Evolutionary conservation across 2,888 invertebrate species (phyloP).

Genomic region (Scaptomyza cyrtandrae): DNA sequence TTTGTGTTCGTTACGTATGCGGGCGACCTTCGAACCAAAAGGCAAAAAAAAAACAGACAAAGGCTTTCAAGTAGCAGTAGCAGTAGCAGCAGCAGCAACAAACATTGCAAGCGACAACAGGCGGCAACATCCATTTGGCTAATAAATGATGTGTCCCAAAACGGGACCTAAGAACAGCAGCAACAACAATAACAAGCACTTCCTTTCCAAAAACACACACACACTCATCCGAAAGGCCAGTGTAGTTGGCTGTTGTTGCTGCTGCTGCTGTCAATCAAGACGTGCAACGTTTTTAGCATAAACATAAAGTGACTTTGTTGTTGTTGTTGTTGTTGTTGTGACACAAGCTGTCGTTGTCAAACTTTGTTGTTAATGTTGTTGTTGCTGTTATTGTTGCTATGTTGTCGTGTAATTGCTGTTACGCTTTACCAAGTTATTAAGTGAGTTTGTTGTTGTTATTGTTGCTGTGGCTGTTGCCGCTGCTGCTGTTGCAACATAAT

Average conservation of each 20-base stretch:
- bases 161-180: conserved; percentile 38
- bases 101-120: conserved; percentile 37
- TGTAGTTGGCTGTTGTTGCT: conserved; percentile 50
- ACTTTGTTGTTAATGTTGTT: conserved; percentile 46
- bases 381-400: conserved; percentile 30
- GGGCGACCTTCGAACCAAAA: conserved; percentile 40
- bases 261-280: conserved; percentile 71
- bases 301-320: conserved; percentile 49
- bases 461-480: conserved; percentile 40
- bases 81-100: conserved; percentile 13
- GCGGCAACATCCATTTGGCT: conserved; percentile 50
- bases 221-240: conserved; percentile 14
- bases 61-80: conserved; percentile 25
- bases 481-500: conserved; percentile 65
- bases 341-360: conserved; percentile 58
- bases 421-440: conserved; percentile 72
- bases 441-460: conserved; percentile 57
- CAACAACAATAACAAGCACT: conserved; percentile 27
- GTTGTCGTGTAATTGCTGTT: conserved; percentile 65
- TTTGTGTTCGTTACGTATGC: conserved; percentile 76
- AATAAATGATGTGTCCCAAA: conserved; percentile 68
- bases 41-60: neutral
- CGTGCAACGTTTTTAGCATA: conserved; percentile 66
- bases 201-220: conserved; percentile 15
- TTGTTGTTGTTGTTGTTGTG: conserved; percentile 50